Evolutionary conservation across 2,888 invertebrate genomes (phyloP).

Genomic region (Eulithis testata): DNA sequence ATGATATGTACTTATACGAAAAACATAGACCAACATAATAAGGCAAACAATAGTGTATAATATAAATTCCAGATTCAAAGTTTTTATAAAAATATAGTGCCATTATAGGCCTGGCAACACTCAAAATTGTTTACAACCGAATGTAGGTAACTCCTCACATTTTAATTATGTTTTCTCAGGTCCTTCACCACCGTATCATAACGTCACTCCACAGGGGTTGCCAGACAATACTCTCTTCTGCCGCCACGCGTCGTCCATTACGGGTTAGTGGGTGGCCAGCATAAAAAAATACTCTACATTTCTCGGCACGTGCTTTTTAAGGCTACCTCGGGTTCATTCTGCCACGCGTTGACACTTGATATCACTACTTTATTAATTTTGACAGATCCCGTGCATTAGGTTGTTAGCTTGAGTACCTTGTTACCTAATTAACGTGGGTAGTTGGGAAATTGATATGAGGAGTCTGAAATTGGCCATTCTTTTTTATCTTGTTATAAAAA

Average conservation of each 20-base stretch:
- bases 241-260: constrained; percentile 75
- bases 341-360: constrained; percentile 76
- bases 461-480: constrained; percentile 12
- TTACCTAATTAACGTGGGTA: constrained; percentile 52
- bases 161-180: constrained; percentile 26
- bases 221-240: constrained; percentile 63
- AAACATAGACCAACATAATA: too few relatives aligned
- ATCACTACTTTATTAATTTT: constrained; percentile 73
- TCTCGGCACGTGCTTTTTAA: constrained; percentile 33
- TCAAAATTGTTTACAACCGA: not conserved
- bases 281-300: constrained; percentile 56
- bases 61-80: too few relatives aligned
- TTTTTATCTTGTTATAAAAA: too few relatives aligned
- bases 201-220: constrained; percentile 28
- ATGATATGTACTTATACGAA: too few relatives aligned
- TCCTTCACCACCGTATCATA: constrained; percentile 28
- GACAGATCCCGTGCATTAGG: constrained; percentile 65
- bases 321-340: constrained; percentile 32
- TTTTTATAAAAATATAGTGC: too few relatives aligned
- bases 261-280: constrained; percentile 45
- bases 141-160: not conserved
- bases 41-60: too few relatives aligned
- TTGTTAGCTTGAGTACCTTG: constrained; percentile 55
- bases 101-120: not conserved
- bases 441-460: constrained; percentile 15